These are phyloP conservation scores for Progne subis DNA, from an alignment of 2,113 vertebrate genomes.

Conservation along the genomic window DNA sequence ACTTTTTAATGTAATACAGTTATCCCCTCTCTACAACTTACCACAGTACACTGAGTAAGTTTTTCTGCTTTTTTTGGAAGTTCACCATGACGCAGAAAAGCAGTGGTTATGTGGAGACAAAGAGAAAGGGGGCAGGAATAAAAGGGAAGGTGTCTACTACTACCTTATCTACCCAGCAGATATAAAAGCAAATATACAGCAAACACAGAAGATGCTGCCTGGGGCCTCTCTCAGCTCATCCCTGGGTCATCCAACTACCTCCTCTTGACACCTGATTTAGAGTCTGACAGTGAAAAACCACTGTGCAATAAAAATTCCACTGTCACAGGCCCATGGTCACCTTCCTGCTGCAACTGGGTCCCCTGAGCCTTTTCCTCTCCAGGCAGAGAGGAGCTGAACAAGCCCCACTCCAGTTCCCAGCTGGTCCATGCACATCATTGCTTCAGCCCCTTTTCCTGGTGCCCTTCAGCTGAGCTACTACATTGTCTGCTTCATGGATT, in stretches of 20 bases:
- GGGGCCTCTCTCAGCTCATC: neutral
- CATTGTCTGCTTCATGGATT: neutral
- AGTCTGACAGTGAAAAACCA: neutral
- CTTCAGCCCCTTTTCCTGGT: neutral
- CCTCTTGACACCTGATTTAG: neutral
- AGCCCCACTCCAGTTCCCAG: neutral
- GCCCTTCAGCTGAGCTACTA: neutral
- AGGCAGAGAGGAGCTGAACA: neutral
- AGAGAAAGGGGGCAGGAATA: fast-evolving
- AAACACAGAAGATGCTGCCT: neutral
- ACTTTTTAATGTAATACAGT: neutral
- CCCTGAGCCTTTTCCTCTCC: neutral
- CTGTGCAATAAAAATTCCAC: neutral
- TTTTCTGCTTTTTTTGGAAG: neutral
- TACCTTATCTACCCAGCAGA: neutral
- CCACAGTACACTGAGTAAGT: neutral
- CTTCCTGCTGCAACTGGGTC: neutral
- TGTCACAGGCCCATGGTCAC: too few relatives aligned
- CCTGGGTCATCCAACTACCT: neutral
- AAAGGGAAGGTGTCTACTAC: fast-evolving
- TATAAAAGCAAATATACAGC: neutral
- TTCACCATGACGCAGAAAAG: neutral
- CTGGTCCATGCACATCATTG: neutral
- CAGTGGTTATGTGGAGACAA: neutral
- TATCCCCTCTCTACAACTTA: neutral